A percentile compares a stretch with the other conserved stretches of the same genome.
Evolutionary conservation across 2,888 invertebrate species (phyloP).

Genomic region (Nomada ruficornis): DNA sequence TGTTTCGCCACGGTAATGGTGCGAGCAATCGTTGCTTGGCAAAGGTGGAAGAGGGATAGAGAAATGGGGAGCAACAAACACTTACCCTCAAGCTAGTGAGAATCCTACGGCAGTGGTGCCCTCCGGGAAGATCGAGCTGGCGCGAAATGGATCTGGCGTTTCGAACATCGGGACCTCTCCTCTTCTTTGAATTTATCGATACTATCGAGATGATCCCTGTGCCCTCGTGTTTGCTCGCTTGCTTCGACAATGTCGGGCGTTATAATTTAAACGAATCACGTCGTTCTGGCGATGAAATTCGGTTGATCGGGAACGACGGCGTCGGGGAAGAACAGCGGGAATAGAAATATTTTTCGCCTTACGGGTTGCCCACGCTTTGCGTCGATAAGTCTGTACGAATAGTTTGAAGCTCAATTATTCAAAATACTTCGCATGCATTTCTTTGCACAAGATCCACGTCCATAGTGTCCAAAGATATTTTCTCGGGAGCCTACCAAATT

Average conservation of each 20-base stretch:
- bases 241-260: slow-evolving; percentile 45
- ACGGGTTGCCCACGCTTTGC: no score
- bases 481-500: no score
- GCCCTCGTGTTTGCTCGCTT: slow-evolving; percentile 48
- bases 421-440: no score
- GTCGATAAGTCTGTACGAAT: no score
- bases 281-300: slow-evolving; percentile 11
- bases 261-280: slow-evolving; percentile 63
- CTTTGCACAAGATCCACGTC: no score
- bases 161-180: slow-evolving; percentile 47
- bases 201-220: slow-evolving; percentile 61
- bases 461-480: no score
- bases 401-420: no score
- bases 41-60: background rate
- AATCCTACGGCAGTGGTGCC: slow-evolving; percentile 52
- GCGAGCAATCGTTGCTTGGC: slow-evolving; percentile 34
- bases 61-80: slow-evolving; percentile 17
- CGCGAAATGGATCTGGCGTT: slow-evolving; percentile 72
- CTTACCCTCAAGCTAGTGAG: slow-evolving; percentile 40
- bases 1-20: slow-evolving; percentile 52
- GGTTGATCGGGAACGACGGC: background rate
- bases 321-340: no score
- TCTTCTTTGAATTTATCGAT: slow-evolving; percentile 65
- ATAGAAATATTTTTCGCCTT: background rate
- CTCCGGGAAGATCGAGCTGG: slow-evolving; percentile 65